Conservation (phyloP, 2,797 vertebrate genomes). For the Potorous gilbertii region DNA sequence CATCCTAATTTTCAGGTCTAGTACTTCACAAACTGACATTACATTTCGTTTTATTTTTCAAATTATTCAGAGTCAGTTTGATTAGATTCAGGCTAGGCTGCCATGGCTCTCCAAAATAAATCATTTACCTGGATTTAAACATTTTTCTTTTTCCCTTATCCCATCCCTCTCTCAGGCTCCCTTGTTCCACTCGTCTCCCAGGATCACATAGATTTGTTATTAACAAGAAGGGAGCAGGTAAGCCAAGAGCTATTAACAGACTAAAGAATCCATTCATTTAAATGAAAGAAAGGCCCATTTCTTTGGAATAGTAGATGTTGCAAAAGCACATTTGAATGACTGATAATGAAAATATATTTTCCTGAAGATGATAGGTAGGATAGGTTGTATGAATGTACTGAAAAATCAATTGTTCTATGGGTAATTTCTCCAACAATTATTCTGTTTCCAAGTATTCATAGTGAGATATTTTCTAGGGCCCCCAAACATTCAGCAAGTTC, state of each 20-base stretch:
- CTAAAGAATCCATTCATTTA: conserved; percentile 70
- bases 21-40: conserved; percentile 2
- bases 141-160: background rate
- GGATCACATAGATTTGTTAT: conserved; percentile 7
- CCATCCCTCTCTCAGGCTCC: background rate
- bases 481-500: conserved; percentile 52
- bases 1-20: background rate
- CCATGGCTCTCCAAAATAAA: conserved; percentile 7
- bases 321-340: conserved; percentile 59
- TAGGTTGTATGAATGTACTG: conserved; percentile 43
- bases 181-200: background rate
- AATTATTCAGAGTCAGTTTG: background rate
- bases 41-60: conserved; percentile 36
- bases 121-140: conserved; percentile 29
- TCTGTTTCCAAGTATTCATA: conserved; percentile 35
- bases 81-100: conserved; percentile 29
- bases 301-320: conserved; percentile 61
- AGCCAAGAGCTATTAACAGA: background rate
- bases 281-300: conserved; percentile 59
- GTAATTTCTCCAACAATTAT: conserved; percentile 31
- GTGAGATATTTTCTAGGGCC: conserved; percentile 32
- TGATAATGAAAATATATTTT: conserved; percentile 34
- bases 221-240: background rate
- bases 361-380: conserved; percentile 59
- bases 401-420: conserved; percentile 59